These are phyloP conservation scores for Criorhina ranunculi DNA, from an alignment of 2,888 invertebrate species.

Conservation along the genomic window DNA sequence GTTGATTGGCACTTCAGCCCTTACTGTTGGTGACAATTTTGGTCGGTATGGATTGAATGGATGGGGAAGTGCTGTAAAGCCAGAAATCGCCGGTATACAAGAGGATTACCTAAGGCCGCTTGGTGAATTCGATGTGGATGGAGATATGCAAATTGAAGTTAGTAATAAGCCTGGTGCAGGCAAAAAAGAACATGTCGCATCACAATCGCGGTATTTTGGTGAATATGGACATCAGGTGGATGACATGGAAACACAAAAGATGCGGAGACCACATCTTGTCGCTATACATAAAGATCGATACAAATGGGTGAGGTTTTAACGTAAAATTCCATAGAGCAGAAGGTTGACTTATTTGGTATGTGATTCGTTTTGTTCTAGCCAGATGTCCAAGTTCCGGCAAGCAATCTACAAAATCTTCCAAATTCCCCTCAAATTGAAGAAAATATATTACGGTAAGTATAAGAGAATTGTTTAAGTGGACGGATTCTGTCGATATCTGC, in stretches of 20 bases:
- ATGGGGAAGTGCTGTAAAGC: slow-evolving; percentile 30
- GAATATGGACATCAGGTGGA: slow-evolving; percentile 8
- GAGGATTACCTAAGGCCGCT: slow-evolving; percentile 54
- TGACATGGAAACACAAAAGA: neutral
- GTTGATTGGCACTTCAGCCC: slow-evolving; percentile 13
- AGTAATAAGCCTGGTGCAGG: neutral
- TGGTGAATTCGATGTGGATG: slow-evolving; percentile 33
- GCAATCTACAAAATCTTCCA: neutral
- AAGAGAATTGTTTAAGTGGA: neutral
- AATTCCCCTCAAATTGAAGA: neutral
- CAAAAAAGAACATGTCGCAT: neutral
- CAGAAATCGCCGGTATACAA: slow-evolving; percentile 57
- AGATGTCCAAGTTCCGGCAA: neutral
- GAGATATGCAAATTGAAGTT: slow-evolving; percentile 23
- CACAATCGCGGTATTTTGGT: neutral
- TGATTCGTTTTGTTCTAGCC: slow-evolving; percentile 23
- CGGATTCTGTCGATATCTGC: too few relatives aligned
- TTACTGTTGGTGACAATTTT: neutral
- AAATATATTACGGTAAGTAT: neutral
- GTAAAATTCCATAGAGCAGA: neutral
- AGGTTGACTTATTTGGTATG: neutral
- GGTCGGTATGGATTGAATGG: slow-evolving; percentile 22
- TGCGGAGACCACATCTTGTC: neutral
- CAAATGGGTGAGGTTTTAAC: slow-evolving; percentile 38
- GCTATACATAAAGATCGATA: neutral